Evolutionary conservation across 53 echinoderm and acorn worm genomes (phyloP).

Genomic region (Echinometra lucunter): DNA sequence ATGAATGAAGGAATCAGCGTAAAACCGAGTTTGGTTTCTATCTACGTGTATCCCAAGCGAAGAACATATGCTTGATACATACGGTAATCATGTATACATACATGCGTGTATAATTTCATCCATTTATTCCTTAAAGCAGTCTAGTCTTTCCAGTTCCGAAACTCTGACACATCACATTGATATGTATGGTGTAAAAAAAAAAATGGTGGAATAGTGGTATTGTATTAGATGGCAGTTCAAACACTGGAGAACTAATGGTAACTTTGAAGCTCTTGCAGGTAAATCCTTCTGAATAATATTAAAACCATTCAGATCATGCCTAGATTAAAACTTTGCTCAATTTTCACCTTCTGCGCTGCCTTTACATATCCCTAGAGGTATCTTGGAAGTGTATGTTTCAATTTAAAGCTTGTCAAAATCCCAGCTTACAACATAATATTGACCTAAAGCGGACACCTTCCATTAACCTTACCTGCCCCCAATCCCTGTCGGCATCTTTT

Average conservation of each 20-base stretch:
- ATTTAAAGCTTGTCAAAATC: slow-evolving; percentile 44
- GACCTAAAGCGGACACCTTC: slow-evolving; percentile 54
- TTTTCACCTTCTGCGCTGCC: not conserved
- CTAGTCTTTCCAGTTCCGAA: no score
- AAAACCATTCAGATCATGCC: not conserved
- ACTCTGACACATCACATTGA: no score
- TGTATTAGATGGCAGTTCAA: no score
- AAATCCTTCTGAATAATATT: not conserved
- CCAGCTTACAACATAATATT: slow-evolving; percentile 47
- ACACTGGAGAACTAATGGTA: not conserved
- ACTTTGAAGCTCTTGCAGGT: not conserved
- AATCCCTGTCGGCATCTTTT: slow-evolving; percentile 37
- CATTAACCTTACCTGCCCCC: slow-evolving; percentile 49
- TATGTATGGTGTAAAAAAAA: no score
- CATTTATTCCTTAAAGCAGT: no score
- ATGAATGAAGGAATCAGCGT: no score
- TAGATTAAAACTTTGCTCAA: not conserved
- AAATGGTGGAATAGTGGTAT: no score
- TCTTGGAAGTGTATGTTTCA: slow-evolving; percentile 38
- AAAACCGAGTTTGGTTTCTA: no score
- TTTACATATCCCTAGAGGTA: not conserved
- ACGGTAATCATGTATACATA: no score
- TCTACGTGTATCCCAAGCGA: no score
- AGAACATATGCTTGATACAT: no score
- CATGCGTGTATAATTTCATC: no score